Conservation (phyloP, 2,888 invertebrate species). For the Drosophila algonquin region DNA sequence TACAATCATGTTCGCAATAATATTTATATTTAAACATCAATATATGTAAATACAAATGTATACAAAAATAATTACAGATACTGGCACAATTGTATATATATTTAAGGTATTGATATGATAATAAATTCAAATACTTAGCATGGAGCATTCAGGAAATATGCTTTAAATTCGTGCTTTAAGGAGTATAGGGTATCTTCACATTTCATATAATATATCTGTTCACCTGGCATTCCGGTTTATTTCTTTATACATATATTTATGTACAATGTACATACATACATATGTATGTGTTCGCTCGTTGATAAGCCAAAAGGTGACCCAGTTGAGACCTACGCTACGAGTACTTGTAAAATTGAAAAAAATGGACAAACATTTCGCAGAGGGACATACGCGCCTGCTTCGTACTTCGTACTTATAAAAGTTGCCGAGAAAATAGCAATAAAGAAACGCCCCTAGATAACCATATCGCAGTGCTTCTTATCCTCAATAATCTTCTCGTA, state of each 20-base stretch:
- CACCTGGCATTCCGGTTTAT: conserved; percentile 26
- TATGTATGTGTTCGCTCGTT: conserved; percentile 18
- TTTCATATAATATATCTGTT: conserved; percentile 6
- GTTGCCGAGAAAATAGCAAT: background rate
- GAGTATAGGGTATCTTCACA: conserved; percentile 8
- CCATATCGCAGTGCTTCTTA: too few relatives aligned
- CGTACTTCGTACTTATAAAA: background rate
- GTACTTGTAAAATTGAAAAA: conserved; percentile 23
- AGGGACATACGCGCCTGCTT: too few relatives aligned
- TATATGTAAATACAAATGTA: conserved; percentile 17
- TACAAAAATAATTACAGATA: background rate
- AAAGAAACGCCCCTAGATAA: too few relatives aligned
- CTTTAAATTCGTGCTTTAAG: too few relatives aligned
- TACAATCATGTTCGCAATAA: conserved; percentile 32
- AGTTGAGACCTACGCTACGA: conserved; percentile 49
- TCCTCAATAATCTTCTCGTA: too few relatives aligned
- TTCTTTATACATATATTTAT: conserved; percentile 31
- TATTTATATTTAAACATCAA: conserved; percentile 37
- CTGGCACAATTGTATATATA: background rate
- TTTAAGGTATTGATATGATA: too few relatives aligned
- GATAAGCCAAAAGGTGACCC: conserved; percentile 75
- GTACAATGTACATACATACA: background rate
- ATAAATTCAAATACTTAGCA: too few relatives aligned
- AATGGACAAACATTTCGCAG: background rate
- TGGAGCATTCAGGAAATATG: too few relatives aligned